phyloP scores from a whole-genome alignment of 2,888 invertebrate species.

The Ornithoptera alexandrae region DNA sequence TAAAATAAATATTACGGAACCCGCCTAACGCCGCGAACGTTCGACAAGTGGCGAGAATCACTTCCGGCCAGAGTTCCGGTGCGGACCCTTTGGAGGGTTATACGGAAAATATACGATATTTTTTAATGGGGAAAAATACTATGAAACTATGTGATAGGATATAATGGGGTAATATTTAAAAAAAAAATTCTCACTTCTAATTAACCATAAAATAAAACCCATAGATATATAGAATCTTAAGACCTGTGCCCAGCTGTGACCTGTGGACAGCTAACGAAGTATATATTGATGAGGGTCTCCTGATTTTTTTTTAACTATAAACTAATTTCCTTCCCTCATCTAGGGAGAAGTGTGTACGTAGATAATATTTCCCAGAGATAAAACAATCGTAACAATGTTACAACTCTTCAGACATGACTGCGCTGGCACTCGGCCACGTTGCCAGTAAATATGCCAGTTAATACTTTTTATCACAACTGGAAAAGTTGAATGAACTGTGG shows the following conservation, averaged over 20 bases:
- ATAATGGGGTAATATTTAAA: neutral
- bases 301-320: too few relatives aligned
- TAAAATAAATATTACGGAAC: slow-evolving; percentile 30
- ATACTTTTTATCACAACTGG: slow-evolving; percentile 21
- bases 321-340: too few relatives aligned
- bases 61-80: slow-evolving; percentile 24
- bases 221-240: too few relatives aligned
- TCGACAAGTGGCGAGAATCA: slow-evolving; percentile 29
- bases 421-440: slow-evolving; percentile 22
- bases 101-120: slow-evolving; percentile 20
- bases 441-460: slow-evolving; percentile 24
- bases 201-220: too few relatives aligned
- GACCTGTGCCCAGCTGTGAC: too few relatives aligned
- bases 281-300: too few relatives aligned
- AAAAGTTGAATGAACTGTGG: slow-evolving; percentile 26
- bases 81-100: slow-evolving; percentile 18
- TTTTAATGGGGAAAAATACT: slow-evolving; percentile 10
- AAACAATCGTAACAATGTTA: neutral
- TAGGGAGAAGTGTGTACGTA: too few relatives aligned
- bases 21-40: slow-evolving; percentile 16
- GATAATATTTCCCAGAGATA: neutral
- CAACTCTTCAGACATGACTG: slow-evolving; percentile 4
- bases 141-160: slow-evolving; percentile 5
- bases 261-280: too few relatives aligned
- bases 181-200: neutral